Percentiles rank a stretch among this genome's conserved stretches.
Conservation (phyloP, 2,113 vertebrate genomes). For the Dasyurus viverrinus region DNA sequence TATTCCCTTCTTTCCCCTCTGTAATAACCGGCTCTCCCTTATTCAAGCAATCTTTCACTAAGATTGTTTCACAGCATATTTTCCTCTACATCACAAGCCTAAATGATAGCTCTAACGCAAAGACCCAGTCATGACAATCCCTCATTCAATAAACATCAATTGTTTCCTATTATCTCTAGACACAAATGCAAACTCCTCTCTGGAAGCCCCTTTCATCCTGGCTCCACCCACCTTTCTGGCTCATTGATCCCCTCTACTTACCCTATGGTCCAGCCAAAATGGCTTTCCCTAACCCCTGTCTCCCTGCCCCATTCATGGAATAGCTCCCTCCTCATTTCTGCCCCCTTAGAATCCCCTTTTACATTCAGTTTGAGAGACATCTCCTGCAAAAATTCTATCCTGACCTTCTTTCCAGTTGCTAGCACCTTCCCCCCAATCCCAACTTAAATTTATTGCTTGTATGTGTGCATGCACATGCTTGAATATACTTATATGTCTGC, state of each 20-base stretch:
- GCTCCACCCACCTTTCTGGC: background rate
- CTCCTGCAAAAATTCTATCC: background rate
- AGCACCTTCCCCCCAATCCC: background rate
- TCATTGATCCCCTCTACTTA: background rate
- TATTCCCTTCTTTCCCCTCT: background rate
- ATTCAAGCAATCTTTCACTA: background rate
- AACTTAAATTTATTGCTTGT: rapidly evolving
- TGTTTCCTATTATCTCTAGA: background rate
- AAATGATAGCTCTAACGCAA: background rate
- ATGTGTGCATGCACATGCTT: background rate
- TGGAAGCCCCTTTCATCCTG: background rate
- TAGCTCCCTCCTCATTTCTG: background rate
- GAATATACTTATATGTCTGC: background rate
- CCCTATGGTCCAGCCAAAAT: background rate
- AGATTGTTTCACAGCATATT: background rate
- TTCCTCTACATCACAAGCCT: background rate
- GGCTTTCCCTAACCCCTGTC: background rate
- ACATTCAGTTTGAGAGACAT: background rate
- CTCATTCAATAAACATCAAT: background rate
- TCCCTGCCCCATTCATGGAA: background rate
- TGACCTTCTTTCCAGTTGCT: background rate
- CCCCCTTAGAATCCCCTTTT: background rate
- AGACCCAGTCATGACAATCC: background rate
- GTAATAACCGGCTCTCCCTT: background rate
- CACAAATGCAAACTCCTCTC: background rate